These are phyloP conservation scores for Hippoglossus hippoglossus DNA, from an alignment of 2,797 vertebrate species.

Conservation along the genomic window DNA sequence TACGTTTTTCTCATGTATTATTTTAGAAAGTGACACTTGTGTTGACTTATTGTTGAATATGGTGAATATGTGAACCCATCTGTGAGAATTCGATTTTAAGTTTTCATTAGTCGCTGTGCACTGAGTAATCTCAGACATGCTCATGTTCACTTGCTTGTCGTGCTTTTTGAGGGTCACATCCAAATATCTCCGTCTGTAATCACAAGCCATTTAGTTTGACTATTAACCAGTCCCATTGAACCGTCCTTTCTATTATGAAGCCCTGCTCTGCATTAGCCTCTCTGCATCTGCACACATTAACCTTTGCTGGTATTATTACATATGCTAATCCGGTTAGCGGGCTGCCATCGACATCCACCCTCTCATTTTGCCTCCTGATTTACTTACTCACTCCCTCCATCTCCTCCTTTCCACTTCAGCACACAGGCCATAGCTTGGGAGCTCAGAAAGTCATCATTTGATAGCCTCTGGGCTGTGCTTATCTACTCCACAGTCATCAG, in stretches of 20 bases:
- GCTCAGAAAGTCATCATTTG: slow-evolving; percentile 73
- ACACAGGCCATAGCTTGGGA: slow-evolving; percentile 43
- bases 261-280: slow-evolving; percentile 61
- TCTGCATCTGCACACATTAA: slow-evolving; percentile 71
- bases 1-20: background rate
- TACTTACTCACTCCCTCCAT: slow-evolving; percentile 2
- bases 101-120: background rate
- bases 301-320: slow-evolving; percentile 70
- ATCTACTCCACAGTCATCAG: slow-evolving; percentile 69
- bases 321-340: slow-evolving; percentile 72
- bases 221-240: slow-evolving; percentile 64
- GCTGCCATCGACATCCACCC: slow-evolving; percentile 47
- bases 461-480: slow-evolving; percentile 70
- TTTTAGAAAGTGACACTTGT: background rate
- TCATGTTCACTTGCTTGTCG: background rate
- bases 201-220: slow-evolving; percentile 56
- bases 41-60: background rate
- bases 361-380: slow-evolving; percentile 53
- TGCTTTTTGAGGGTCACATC: slow-evolving; percentile 32
- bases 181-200: slow-evolving; percentile 50
- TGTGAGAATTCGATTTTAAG: background rate
- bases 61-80: background rate
- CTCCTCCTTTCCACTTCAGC: slow-evolving; percentile 33
- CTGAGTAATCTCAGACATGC: slow-evolving; percentile 12
- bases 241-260: slow-evolving; percentile 48